Base-by-base conservation (phyloP, 2,797 vertebrate genomes). In the Amniataba percoides region DNA sequence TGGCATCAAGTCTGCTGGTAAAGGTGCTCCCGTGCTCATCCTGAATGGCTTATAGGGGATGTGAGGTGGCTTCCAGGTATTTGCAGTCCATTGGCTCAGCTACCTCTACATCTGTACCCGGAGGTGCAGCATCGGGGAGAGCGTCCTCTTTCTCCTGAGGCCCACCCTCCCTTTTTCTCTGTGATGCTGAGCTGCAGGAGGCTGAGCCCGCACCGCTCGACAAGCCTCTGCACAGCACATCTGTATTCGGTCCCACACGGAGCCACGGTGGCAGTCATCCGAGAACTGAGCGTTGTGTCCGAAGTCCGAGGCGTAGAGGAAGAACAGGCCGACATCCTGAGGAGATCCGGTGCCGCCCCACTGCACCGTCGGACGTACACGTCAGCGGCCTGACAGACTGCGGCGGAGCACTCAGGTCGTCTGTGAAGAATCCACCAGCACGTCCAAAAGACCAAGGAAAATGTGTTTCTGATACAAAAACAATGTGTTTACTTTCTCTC, bases 101-200 rank as follows among this genome's bases (percentile, higher is more conserved):
- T 15, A 52, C 52, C 46, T 58, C 34, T 52, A 34, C 1, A 8
- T 65, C 49, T 49, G 10, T 39, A 53, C 27, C 12, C 59, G 52
- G 57, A 69, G 21, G 34, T 46, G 43, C 36, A 25, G 31, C 3
- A 21, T 64, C 25, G 60, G 25, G 25, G 55, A n/a, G 27, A 4
- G 59, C 53, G 36, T 69, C 58, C 42, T 67, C 57, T 55, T 48
- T 70, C 56, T 62, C 51, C 43, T 39, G 7, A 58, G 36, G 40
- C 69, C 61, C 40, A 51, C 25, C 27, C 39, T 64, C 42, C 2
- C 45, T 60, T 60, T 59, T 46, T 59, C 43, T 57, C 3, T 27
- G 73, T 63, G 53, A 60, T 55, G 52, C 51, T 49, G 60, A 84
- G 56, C 81, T 52, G 60, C 59, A 75, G 78, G 71, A 56, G 58